Evolutionary conservation across 2,888 invertebrate species (phyloP).

Genomic region (Lithophane leautieri): DNA sequence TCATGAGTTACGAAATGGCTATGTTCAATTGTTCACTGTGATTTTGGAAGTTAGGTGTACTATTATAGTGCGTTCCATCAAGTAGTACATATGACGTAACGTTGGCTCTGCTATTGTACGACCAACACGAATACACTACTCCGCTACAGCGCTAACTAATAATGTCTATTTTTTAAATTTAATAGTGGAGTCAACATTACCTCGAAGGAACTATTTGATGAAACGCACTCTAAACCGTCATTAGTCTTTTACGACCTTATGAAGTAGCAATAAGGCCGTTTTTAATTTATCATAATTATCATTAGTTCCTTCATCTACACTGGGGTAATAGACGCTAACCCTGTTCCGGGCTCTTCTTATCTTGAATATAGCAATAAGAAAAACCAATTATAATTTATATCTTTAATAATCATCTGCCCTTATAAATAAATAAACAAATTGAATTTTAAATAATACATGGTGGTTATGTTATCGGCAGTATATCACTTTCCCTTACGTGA

Average conservation of each 20-base stretch:
- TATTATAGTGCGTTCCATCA: too few species aligned
- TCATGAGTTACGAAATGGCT: neutral
- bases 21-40: too few species aligned
- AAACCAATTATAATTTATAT: slow-evolving; percentile 52
- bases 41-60: neutral
- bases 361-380: slow-evolving; percentile 11
- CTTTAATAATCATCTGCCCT: slow-evolving; percentile 61
- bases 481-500: slow-evolving; percentile 64
- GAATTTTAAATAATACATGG: slow-evolving; percentile 65
- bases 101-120: too few species aligned
- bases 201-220: too few species aligned
- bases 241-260: neutral
- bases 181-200: too few species aligned
- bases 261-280: neutral
- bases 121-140: too few species aligned
- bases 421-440: slow-evolving; percentile 64
- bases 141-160: too few species aligned
- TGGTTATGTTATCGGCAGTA: slow-evolving; percentile 58
- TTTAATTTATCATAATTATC: neutral
- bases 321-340: neutral
- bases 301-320: neutral
- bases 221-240: neutral
- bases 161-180: too few species aligned
- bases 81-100: too few species aligned
- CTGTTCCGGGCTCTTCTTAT: too few species aligned